phyloP scores from a whole-genome alignment of 1,140 invertebrate genomes.

The Cherax destructor region DNA sequence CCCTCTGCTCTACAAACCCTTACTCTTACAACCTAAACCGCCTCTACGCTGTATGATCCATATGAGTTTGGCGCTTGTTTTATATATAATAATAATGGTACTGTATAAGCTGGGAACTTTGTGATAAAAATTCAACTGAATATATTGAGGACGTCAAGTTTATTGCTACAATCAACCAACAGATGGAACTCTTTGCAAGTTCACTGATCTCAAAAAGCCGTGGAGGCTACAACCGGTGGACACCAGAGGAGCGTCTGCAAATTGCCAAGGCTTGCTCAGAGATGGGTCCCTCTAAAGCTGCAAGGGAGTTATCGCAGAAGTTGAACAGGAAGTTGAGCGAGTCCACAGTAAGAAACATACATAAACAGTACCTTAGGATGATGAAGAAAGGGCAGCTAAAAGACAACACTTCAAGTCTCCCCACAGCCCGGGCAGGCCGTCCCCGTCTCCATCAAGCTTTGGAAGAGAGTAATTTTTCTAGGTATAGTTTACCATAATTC shows the following conservation, averaged over 20 bases:
- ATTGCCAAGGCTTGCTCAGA: conserved; percentile 34
- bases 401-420: conserved; percentile 1
- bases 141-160: conserved; percentile 1
- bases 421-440: background rate
- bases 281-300: conserved; percentile 25
- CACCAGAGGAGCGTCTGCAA: conserved; percentile 25
- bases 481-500: conserved; percentile 1
- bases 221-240: conserved; percentile 38
- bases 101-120: background rate
- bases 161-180: conserved; percentile 9
- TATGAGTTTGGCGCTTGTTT: too few relatives aligned
- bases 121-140: conserved; percentile 6
- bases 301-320: conserved; percentile 11
- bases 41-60: too few relatives aligned
- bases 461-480: conserved; percentile 5
- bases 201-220: conserved; percentile 17
- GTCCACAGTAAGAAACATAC: conserved; percentile 35
- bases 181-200: conserved; percentile 6
- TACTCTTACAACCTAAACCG: background rate
- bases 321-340: conserved; percentile 25
- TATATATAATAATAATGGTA: too few relatives aligned
- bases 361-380: conserved; percentile 15
- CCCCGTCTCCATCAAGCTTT: background rate
- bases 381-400: conserved; percentile 18
- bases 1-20: background rate